These are phyloP conservation scores for Anodontia alba DNA, from an alignment of 2,888 invertebrate genomes.

Conservation along the genomic window DNA sequence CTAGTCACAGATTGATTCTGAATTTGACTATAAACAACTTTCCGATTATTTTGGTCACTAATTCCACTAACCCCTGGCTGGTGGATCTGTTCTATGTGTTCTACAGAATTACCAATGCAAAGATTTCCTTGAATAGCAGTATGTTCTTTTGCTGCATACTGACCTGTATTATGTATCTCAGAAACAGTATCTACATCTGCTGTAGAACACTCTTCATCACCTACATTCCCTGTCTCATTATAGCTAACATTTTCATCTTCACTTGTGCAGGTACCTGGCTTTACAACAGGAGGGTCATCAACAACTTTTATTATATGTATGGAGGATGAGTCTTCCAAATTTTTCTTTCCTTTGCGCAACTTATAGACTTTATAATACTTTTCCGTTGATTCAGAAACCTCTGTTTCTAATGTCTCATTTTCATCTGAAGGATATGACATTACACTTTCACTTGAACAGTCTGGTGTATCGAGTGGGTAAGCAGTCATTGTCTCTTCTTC, in stretches of 20 bases:
- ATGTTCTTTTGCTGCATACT: not conserved
- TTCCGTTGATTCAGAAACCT: not conserved
- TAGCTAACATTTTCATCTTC: not conserved
- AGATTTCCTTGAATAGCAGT: not conserved
- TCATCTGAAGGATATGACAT: not conserved
- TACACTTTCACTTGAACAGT: not conserved
- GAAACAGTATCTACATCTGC: not conserved
- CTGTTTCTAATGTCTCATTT: not conserved
- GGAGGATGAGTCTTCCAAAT: not conserved
- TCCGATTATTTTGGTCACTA: not conserved
- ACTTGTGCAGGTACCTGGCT: not conserved
- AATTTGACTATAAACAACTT: not conserved
- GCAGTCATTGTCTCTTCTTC: not conserved
- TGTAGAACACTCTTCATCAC: not conserved
- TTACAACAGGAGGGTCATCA: not conserved
- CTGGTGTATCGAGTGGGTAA: not conserved
- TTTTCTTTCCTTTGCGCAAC: not conserved
- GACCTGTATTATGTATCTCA: not conserved
- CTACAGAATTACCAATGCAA: not conserved
- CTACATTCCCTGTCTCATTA: not conserved
- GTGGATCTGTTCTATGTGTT: not conserved
- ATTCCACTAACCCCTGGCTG: not conserved
- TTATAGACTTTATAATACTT: slow-evolving; percentile 8
- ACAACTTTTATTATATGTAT: not conserved
- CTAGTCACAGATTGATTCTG: not conserved